These are phyloP conservation scores for Cephonodes hylas DNA, from an alignment of 2,888 invertebrate species.

Conservation along the genomic window DNA sequence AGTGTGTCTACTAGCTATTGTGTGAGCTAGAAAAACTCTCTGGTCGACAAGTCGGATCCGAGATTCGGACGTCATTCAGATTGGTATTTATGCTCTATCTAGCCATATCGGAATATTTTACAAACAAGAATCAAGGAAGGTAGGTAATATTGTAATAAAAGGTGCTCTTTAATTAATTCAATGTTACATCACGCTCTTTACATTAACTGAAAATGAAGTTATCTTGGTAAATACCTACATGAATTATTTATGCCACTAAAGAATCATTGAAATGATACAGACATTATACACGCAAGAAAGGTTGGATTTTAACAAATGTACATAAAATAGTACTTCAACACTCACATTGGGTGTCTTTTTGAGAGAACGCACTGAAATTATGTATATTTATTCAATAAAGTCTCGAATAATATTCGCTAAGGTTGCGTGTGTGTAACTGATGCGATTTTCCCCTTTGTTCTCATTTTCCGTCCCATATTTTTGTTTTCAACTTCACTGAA, in stretches of 20 bases:
- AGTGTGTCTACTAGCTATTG: too few species aligned
- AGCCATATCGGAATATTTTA: too few species aligned
- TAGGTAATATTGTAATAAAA: too few species aligned
- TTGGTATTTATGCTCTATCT: too few species aligned
- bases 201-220: too few species aligned
- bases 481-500: conserved; percentile 72
- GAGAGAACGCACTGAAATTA: conserved; percentile 60
- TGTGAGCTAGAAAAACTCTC: too few species aligned
- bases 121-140: too few species aligned
- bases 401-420: conserved; percentile 65
- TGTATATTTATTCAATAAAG: conserved; percentile 75
- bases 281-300: conserved; percentile 3
- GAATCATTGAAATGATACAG: conserved; percentile 1
- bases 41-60: too few species aligned
- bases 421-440: conserved; percentile 62
- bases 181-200: too few species aligned
- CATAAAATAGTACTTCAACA: conserved; percentile 14
- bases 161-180: too few species aligned
- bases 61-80: too few species aligned
- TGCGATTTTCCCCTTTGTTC: conserved; percentile 64
- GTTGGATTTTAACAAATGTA: conserved; percentile 12
- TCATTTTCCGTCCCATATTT: conserved; percentile 69
- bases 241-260: neutral
- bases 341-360: conserved; percentile 50
- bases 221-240: neutral